Conservation (phyloP, 2,888 invertebrate genomes). For the Thereva nobilitata region DNA sequence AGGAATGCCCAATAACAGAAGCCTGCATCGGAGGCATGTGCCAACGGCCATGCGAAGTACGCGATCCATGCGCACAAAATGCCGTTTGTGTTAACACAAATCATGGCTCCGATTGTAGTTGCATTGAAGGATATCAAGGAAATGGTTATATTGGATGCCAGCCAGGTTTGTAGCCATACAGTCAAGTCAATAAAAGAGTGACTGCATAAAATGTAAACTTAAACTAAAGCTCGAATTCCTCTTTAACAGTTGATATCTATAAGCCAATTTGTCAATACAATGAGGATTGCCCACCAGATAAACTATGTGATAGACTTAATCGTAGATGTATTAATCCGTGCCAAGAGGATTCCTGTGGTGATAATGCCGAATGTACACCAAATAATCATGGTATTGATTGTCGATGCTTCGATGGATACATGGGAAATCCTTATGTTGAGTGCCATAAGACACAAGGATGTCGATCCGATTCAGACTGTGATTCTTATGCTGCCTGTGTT, state of each 20-base stretch:
- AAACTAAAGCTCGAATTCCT: neutral
- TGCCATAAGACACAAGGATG: slow-evolving; percentile 73
- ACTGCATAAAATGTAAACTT: neutral
- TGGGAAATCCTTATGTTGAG: slow-evolving; percentile 76
- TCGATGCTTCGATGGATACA: slow-evolving; percentile 71
- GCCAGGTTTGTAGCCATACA: slow-evolving; percentile 63
- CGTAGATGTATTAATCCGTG: slow-evolving; percentile 84
- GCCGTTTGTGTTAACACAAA: slow-evolving; percentile 87
- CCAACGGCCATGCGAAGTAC: slow-evolving; percentile 83
- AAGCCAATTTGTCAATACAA: slow-evolving; percentile 82
- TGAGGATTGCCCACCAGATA: slow-evolving; percentile 86
- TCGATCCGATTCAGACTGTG: slow-evolving; percentile 72
- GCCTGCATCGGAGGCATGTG: slow-evolving; percentile 85
- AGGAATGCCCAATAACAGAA: slow-evolving; percentile 83
- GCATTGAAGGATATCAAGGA: slow-evolving; percentile 83
- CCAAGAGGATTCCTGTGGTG: slow-evolving; percentile 77
- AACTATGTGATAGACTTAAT: slow-evolving; percentile 82
- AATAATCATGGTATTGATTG: slow-evolving; percentile 77
- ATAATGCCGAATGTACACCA: slow-evolving; percentile 78
- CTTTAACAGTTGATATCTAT: slow-evolving; percentile 56
- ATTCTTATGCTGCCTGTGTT: slow-evolving; percentile 74
- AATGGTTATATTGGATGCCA: slow-evolving; percentile 82
- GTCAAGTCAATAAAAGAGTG: too few species aligned
- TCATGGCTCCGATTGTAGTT: slow-evolving; percentile 84
- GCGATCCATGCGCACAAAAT: slow-evolving; percentile 81